These are phyloP conservation scores for Acleris cristana DNA, from an alignment of 2,888 invertebrate species.

Conservation along the genomic window DNA sequence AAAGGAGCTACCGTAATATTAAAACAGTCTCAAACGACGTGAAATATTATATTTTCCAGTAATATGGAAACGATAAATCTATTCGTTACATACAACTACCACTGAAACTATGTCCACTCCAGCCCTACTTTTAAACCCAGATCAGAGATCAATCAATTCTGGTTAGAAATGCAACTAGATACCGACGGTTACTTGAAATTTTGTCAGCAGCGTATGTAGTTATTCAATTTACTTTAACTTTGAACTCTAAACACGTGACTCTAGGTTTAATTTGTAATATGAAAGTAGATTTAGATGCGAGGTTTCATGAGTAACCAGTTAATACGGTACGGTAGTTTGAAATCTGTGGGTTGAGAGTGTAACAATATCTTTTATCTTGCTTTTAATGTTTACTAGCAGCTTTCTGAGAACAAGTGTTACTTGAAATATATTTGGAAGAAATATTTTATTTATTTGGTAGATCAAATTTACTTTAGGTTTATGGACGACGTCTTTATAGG, in stretches of 20 bases:
- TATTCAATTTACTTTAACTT: background rate
- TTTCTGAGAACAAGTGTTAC: too few species aligned
- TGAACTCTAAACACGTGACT: background rate
- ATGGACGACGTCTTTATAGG: too few species aligned
- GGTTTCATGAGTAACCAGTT: background rate
- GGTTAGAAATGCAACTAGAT: conserved; percentile 12
- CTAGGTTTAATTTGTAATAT: background rate
- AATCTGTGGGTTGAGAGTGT: conserved; percentile 5
- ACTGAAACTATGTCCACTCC: background rate
- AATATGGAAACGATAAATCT: conserved; percentile 14
- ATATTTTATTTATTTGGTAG: too few species aligned
- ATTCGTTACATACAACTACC: background rate
- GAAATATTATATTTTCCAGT: conserved; percentile 13
- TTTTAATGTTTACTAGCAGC: background rate
- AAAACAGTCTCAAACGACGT: conserved; percentile 4
- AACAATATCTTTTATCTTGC: conserved; percentile 15
- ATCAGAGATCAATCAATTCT: background rate
- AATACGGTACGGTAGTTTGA: background rate
- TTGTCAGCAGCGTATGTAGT: background rate
- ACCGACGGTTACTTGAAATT: background rate
- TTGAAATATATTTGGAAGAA: too few species aligned
- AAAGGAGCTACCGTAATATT: background rate
- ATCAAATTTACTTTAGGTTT: too few species aligned
- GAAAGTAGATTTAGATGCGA: background rate
- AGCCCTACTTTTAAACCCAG: background rate